Evolutionary conservation across 2,888 invertebrate species (phyloP), one percentile per base, ranked within the genome.

Genomic region (Balanococcus diminutus): DNA sequence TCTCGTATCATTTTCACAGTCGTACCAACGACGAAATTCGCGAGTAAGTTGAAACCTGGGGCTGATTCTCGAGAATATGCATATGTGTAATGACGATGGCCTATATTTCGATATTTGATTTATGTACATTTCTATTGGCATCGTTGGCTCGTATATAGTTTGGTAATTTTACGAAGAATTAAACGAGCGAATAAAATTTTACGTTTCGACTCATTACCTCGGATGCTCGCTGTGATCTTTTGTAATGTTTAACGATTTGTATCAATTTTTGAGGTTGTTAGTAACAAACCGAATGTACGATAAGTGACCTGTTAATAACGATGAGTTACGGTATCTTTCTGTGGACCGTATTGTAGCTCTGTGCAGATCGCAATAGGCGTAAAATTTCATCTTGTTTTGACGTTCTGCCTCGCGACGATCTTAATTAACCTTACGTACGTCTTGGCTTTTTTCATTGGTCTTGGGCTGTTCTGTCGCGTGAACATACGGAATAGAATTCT

Each of bases 171-270:
- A 67, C 67, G 28, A 31, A 67, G 67, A 67, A 67, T 67, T 67
- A 67, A 67, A 67, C 28, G 67, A 67, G 28, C 67, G 28, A 67
- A 67, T 67, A 67, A 67, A 67, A 67, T 67, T 67, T 14, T 5
- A 67, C 67, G 67, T 67, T 67, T 28, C 67, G 67, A 67, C 28
- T 28, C 67, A 67, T 67, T 67, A 31, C 67, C 67, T 31, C 16
- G 16, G 67, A 67, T 67, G 67, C 14, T 67, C 28, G 28, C 67
- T 31, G 14, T 11, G 28, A 25, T 67, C 67, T 67, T 67, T 28
- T 67, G 61, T 61, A 19, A 67, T 67, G 67, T 67, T 67, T 3
- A 67, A 67, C 67, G 67, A 67, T 67, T 28, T 67, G 67, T 67
- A 67, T 67, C 67, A 67, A 19, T 28, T 67, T 67, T 67, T 67